Evolutionary conservation across 1,140 invertebrate genomes (phyloP).

Genomic region (Nebria ingens): DNA sequence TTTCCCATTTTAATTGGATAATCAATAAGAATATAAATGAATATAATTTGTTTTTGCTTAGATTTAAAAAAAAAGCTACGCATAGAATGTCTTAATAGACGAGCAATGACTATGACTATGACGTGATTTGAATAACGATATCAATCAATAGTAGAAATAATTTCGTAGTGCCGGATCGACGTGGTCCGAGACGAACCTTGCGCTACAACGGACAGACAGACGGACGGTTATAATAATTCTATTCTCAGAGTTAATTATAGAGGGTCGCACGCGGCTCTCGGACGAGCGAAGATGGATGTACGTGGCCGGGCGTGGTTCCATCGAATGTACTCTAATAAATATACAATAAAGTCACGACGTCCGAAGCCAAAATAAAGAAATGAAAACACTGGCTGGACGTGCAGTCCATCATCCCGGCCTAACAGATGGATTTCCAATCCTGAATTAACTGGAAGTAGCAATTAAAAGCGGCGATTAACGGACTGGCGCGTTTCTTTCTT

Average conservation of each 20-base stretch:
- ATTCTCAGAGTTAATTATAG: constrained; percentile 5
- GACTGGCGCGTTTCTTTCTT: constrained; percentile 1
- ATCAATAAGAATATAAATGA: too few species aligned
- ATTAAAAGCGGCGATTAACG: constrained; percentile 3
- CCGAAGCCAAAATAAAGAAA: background rate
- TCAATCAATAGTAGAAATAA: too few species aligned
- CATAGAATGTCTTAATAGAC: too few species aligned
- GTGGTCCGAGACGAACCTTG: too few species aligned
- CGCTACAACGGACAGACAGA: too few species aligned
- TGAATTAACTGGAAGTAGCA: background rate
- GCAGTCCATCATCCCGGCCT: background rate
- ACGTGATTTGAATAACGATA: too few species aligned
- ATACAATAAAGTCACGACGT: background rate
- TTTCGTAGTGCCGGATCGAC: too few species aligned
- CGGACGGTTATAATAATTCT: too few species aligned
- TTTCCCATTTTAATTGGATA: too few species aligned
- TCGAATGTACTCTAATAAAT: constrained; percentile 4
- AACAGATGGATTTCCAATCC: constrained; percentile 6
- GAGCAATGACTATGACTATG: too few species aligned
- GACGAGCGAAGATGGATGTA: constrained; percentile 4
- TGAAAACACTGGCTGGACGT: background rate
- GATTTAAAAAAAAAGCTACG: too few species aligned
- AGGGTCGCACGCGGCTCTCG: background rate
- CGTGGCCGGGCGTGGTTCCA: background rate
- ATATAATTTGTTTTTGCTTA: too few species aligned